Evolutionary conservation across 2,113 vertebrate genomes (phyloP).

Genomic region (Sisor rabdophorus): DNA sequence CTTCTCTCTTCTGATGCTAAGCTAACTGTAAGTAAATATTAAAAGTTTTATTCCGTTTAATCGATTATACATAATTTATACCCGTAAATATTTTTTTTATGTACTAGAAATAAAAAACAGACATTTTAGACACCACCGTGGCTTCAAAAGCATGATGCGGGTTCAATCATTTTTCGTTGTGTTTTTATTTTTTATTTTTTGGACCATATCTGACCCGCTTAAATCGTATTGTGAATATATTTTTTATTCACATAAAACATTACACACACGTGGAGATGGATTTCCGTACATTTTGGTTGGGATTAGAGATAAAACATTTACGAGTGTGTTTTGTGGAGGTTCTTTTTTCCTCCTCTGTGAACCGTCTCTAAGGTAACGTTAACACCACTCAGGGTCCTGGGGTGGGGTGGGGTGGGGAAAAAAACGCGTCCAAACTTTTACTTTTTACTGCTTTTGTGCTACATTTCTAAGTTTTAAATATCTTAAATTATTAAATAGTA

Average conservation of each 20-base stretch:
- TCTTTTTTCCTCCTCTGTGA: not conserved
- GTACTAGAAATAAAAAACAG: not conserved
- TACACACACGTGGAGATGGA: not conserved
- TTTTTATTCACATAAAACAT: too few relatives aligned
- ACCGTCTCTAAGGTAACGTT: not conserved
- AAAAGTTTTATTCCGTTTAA: not conserved
- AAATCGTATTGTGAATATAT: not conserved
- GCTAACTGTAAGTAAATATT: not conserved
- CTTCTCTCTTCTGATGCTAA: not conserved
- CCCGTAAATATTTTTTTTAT: not conserved
- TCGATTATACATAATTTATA: not conserved
- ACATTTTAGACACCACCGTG: not conserved
- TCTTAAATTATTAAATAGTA: too few relatives aligned
- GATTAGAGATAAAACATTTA: not conserved
- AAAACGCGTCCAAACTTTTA: not conserved
- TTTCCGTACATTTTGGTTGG: not conserved
- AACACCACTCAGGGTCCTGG: not conserved
- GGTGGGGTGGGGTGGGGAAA: not conserved
- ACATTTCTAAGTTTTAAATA: not conserved
- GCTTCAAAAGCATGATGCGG: not conserved
- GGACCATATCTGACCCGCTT: not conserved
- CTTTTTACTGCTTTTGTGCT: not conserved
- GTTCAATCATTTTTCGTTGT: too few relatives aligned
- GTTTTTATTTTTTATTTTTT: too few relatives aligned
- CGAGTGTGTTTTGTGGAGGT: not conserved